Evolutionary conservation across 2,113 vertebrate genomes (phyloP).

Genomic region (Lagopus muta): DNA sequence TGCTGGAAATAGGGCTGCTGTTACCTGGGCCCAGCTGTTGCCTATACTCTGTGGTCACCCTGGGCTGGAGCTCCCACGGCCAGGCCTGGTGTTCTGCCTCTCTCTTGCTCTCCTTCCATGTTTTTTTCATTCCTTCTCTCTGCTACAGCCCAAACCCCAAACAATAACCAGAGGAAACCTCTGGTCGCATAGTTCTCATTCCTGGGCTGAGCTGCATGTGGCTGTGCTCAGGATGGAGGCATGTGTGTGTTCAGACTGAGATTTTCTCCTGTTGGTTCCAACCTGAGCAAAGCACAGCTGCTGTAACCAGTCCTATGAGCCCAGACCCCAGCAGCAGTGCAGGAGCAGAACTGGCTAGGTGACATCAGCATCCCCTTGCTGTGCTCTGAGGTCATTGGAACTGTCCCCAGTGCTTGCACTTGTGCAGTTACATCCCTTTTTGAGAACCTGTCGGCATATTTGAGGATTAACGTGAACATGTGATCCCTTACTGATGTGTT

Average conservation of each 20-base stretch:
- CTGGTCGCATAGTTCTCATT: slow-evolving; percentile 67
- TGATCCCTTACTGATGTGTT: background rate
- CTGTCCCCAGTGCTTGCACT: background rate
- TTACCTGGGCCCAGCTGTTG: background rate
- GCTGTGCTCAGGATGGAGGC: slow-evolving; percentile 58
- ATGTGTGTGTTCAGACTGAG: background rate
- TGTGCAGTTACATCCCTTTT: background rate
- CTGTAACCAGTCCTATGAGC: background rate
- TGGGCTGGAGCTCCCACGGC: background rate
- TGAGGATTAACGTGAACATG: background rate
- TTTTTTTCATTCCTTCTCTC: slow-evolving; percentile 41
- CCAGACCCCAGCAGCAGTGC: background rate
- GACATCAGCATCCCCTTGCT: accelerated
- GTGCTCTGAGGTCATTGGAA: background rate
- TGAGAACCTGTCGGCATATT: background rate
- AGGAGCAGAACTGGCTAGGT: background rate
- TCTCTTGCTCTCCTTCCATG: background rate
- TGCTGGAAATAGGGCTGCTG: background rate
- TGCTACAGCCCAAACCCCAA: slow-evolving; percentile 40
- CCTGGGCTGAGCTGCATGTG: slow-evolving; percentile 49
- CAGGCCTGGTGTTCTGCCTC: background rate
- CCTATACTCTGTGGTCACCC: too few species aligned
- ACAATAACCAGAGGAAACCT: slow-evolving; percentile 65
- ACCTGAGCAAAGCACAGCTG: slow-evolving; percentile 1
- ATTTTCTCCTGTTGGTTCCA: slow-evolving; percentile 30